Evolutionary conservation across 2,797 vertebrate genomes (phyloP), one percentile per base, ranked within the genome.

Genomic region (Hippoglossus hippoglossus): DNA sequence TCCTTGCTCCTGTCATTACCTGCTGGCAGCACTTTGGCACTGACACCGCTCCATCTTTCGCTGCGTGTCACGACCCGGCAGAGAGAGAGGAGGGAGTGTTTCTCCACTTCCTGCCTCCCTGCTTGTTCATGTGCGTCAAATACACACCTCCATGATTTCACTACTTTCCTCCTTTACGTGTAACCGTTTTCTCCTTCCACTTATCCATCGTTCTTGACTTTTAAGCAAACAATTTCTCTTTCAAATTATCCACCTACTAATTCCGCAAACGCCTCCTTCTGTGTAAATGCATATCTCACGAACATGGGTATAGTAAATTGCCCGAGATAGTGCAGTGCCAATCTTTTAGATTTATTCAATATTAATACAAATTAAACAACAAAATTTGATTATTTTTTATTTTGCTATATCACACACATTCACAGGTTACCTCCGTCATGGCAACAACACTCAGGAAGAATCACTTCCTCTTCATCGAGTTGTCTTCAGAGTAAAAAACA

Each of bases 1-100:
- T 73, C 79, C 65, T 11, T 7, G 21, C 67, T 58, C 34, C 66
- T 68, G 68, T 83, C 66, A 80, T 89, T 86, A 85, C 68, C 67
- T 77, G 66, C 76, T 76, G 74, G 79, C 72, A 80, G 69, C 22
- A 53, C 70, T 86, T 81, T 75, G 49, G 68, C 64, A 11, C 61
- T 64, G 79, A 66, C 62, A 19, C n/a, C 2, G 16, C 75, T 77
- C 77, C 63, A 62, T 87, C 57, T 79, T 71, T 71, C 70, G 75
- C 63, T 63, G 25, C 21, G 31, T 82, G 61, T 81, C 73, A 60
- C 1, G 36, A 74, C 63, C 66, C 44, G 41, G 50, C 36, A 36
- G 54, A 71, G 51, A 71, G 24, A 75, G 31, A 49, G 41, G n/a
- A 82, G 61, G 31, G 3, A 11, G 52, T 44, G 55, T 74, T 79